A percentile compares a stretch with the other conserved stretches of the same genome.
phyloP scores from a whole-genome alignment of 2,888 invertebrate genomes.

The Rapana venosa region DNA sequence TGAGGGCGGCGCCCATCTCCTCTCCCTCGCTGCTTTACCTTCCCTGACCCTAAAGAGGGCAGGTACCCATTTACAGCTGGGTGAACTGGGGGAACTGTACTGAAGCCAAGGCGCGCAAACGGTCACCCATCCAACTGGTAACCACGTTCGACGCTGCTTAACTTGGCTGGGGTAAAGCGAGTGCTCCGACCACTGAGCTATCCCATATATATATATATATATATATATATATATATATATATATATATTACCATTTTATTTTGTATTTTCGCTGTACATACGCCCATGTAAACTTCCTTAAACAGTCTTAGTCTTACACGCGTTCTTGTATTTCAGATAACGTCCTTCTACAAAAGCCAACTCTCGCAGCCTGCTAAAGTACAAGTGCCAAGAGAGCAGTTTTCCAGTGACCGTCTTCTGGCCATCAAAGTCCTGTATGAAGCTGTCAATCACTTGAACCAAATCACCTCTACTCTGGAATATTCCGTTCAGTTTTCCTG shows the following conservation, averaged over 20 bases:
- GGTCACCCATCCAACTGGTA: no score
- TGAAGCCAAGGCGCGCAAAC: no score
- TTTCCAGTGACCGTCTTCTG: background rate
- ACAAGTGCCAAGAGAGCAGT: background rate
- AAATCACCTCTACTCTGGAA: conserved; percentile 22
- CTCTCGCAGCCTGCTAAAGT: background rate
- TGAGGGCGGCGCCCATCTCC: no score
- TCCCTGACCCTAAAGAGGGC: no score
- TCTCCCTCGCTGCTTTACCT: no score
- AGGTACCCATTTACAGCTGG: no score
- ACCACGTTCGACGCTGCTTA: no score
- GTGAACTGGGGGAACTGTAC: no score
- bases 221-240: background rate
- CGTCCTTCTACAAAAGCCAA: conserved; percentile 23
- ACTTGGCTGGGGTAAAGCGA: no score
- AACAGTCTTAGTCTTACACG: background rate
- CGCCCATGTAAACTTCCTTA: no score
- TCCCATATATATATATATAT: background rate
- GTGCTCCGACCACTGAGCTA: no score
- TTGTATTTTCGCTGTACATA: background rate
- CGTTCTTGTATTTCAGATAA: background rate
- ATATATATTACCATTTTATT: background rate
- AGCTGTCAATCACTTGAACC: conserved; percentile 10
- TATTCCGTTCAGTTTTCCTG: conserved; percentile 33
- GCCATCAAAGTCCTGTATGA: background rate